These are phyloP conservation scores for Scolanthus callimorphus DNA, from an alignment of 92 coral and sea anemone species.

Conservation along the genomic window DNA sequence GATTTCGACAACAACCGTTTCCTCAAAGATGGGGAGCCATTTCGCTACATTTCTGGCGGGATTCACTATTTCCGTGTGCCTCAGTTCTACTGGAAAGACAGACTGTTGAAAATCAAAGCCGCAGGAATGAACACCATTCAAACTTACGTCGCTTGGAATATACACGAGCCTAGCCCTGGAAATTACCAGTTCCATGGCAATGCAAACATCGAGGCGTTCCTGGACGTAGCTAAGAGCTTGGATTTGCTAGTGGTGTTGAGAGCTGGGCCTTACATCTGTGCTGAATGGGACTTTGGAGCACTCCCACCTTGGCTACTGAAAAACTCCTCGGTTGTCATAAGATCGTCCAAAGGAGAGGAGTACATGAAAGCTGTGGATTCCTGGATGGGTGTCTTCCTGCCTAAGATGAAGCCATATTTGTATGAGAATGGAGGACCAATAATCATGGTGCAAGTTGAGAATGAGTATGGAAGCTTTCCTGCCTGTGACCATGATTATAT, in stretches of 20 bases:
- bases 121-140: conserved; percentile 87
- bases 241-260: conserved; percentile 80
- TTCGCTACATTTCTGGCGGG: conserved; percentile 88
- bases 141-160: conserved; percentile 92
- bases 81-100: conserved; percentile 87
- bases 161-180: conserved; percentile 80
- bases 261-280: conserved; percentile 92
- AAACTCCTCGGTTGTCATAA: conserved; percentile 59
- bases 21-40: conserved; percentile 85
- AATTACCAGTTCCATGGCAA: conserved; percentile 84
- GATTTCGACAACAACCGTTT: conserved; percentile 72
- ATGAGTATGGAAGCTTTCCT: conserved; percentile 74
- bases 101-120: conserved; percentile 86
- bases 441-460: conserved; percentile 89
- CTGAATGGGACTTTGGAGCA: conserved; percentile 99
- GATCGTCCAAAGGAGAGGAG: conserved; percentile 64
- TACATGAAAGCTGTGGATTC: conserved; percentile 82
- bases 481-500: conserved; percentile 84
- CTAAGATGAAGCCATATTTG: conserved; percentile 64
- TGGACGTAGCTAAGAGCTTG: conserved; percentile 71
- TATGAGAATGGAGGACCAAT: conserved; percentile 92
- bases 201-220: conserved; percentile 81
- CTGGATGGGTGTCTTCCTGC: conserved; percentile 85
- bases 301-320: conserved; percentile 93
- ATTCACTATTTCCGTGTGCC: conserved; percentile 92